phyloP scores from a whole-genome alignment of 2,113 vertebrate species.

The Marmota monax region DNA sequence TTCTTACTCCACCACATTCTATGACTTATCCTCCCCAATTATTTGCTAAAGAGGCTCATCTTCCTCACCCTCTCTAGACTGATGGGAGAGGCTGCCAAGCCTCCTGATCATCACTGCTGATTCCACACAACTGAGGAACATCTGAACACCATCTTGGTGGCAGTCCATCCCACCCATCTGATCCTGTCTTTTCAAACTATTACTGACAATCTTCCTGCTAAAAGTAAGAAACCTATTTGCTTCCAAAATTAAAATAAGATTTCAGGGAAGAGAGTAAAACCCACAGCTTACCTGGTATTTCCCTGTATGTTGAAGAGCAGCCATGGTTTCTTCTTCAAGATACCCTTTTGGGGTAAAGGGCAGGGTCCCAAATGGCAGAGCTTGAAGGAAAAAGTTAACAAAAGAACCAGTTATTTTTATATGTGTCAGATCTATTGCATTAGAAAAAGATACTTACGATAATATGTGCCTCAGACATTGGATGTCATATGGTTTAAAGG shows the following conservation, averaged over 20 bases:
- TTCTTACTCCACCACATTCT: background rate
- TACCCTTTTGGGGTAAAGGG: background rate
- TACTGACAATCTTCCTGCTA: background rate
- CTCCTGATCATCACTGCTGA: background rate
- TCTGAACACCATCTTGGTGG: background rate
- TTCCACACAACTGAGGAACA: background rate
- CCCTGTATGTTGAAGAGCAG: background rate
- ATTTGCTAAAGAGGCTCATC: background rate
- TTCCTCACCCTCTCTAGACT: background rate
- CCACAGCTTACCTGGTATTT: background rate
- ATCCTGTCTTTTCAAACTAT: background rate
- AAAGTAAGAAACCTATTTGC: background rate
- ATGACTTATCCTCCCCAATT: background rate
- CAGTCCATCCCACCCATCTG: background rate
- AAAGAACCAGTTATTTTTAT: background rate
- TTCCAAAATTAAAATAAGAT: slow-evolving; percentile 2
- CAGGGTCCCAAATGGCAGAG: background rate
- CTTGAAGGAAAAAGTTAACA: background rate
- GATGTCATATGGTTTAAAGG: background rate
- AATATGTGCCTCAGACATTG: background rate
- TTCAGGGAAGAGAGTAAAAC: background rate
- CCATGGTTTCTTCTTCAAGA: slow-evolving; percentile 14
- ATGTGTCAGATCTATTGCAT: background rate
- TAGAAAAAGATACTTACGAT: background rate
- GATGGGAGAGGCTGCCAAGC: background rate